These are phyloP conservation scores for Thalassoma bifasciatum DNA, from an alignment of 2,113 vertebrate genomes.

Conservation along the genomic window DNA sequence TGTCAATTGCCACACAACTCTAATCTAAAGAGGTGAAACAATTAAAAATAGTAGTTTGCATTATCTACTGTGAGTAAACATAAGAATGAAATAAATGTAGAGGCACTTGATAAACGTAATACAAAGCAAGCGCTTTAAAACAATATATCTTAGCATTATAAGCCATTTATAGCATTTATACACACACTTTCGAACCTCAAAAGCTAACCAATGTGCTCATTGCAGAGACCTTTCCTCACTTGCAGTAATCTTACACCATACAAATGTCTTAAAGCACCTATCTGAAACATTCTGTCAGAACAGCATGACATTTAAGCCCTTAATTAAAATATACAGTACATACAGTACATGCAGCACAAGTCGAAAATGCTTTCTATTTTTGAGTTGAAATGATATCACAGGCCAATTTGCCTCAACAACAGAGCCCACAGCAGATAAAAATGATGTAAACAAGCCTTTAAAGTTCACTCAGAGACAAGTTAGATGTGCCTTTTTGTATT, in stretches of 20 bases:
- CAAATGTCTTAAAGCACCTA: slow-evolving; percentile 2
- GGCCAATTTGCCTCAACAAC: not conserved
- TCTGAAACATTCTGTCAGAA: slow-evolving; percentile 3
- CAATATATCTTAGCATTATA: slow-evolving; percentile 12
- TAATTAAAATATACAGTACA: slow-evolving; percentile 25
- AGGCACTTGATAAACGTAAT: slow-evolving; percentile 55
- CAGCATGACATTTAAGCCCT: slow-evolving; percentile 1
- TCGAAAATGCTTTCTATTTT: slow-evolving; percentile 20
- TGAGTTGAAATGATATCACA: slow-evolving; percentile 8
- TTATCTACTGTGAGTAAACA: slow-evolving; percentile 37
- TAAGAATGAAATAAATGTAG: slow-evolving; percentile 30
- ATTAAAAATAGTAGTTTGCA: not conserved
- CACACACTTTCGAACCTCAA: slow-evolving; percentile 34
- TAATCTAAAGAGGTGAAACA: not conserved
- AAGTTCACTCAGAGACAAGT: not conserved
- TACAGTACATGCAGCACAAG: not conserved
- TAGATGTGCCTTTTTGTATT: slow-evolving; percentile 4
- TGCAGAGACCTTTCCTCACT: slow-evolving; percentile 14
- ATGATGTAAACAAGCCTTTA: slow-evolving; percentile 33
- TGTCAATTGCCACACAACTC: slow-evolving; percentile 7
- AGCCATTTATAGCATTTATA: slow-evolving; percentile 36
- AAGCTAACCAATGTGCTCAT: slow-evolving; percentile 24
- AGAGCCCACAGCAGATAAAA: slow-evolving; percentile 6
- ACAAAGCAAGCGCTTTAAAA: slow-evolving; percentile 38
- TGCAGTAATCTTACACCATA: slow-evolving; percentile 4